Evolutionary conservation across 2,888 invertebrate species (phyloP), one percentile per base, ranked within the genome.

Genomic region (Cheilosia pagana): DNA sequence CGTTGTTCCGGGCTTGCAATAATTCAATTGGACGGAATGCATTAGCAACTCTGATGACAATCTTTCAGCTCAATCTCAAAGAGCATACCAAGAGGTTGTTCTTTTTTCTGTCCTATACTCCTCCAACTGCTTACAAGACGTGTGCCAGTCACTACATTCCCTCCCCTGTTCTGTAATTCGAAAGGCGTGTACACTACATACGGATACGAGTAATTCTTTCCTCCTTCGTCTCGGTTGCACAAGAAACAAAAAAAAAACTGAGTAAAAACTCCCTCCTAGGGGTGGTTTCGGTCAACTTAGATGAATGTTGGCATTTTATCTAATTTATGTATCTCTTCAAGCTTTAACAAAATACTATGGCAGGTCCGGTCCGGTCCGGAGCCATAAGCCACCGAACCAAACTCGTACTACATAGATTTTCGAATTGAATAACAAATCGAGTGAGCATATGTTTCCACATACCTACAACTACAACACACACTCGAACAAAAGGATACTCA

Each of bases 1-100:
- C 67, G 71, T 75, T 31, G 71, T 75, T 31, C 31, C 60, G 50
- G 65, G 16, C 50, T 71, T 81, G 85, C 85, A 75, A 85, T 85
- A 85, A 85, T 81, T 85, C 85, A 85, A 85, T 85, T 85, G 85
- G 81, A 85, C 76, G 75, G 81, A 85, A 85, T 85, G 85, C 85
- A 85, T 85, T 85, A 85, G 75, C 81, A 81, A 85, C 85, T 85
- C 75, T 76, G 81, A 81, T 74, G 81, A 75, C 78, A 83, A 82
- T 77, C 76, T 82, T 28, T 45, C 19, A 71, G 65, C 63, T 74
- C 79, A 83, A 83, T 83, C 81, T 81, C 79, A 85, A 81, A 85
- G 81, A 81, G 81, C 81, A 81, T 77, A 79, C 63, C 35, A 60
- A 60, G 60, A 65, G 63, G 53, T 53, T 50, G 28, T 4, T 14